Evolutionary conservation across 2,888 invertebrate species (phyloP).

Genomic region (Orchesellides sinensis): DNA sequence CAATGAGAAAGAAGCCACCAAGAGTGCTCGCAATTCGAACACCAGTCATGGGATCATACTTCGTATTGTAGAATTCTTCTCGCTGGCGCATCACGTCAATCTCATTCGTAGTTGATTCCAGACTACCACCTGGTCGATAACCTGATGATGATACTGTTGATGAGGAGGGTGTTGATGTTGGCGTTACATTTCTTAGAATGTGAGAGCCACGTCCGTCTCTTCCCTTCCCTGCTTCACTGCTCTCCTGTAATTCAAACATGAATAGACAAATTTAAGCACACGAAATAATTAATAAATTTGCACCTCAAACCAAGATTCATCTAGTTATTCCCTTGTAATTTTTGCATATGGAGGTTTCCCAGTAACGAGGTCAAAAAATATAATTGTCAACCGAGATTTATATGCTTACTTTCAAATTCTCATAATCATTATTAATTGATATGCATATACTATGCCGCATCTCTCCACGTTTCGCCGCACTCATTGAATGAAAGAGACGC

Average conservation of each 20-base stretch:
- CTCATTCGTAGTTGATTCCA: background rate
- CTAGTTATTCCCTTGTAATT: too few species aligned
- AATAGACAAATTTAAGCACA: too few species aligned
- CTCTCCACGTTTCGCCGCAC: too few species aligned
- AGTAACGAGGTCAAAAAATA: too few species aligned
- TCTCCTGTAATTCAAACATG: slow-evolving; percentile 13
- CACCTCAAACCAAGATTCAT: too few species aligned
- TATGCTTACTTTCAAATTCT: too few species aligned
- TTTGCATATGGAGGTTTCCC: too few species aligned
- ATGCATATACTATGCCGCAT: too few species aligned
- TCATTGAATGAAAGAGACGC: too few species aligned
- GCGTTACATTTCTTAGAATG: background rate
- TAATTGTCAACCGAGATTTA: too few species aligned
- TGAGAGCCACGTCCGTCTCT: slow-evolving; percentile 5
- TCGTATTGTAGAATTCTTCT: slow-evolving; percentile 90
- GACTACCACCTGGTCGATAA: background rate
- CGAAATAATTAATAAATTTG: too few species aligned
- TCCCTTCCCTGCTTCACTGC: slow-evolving; percentile 19
- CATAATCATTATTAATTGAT: too few species aligned
- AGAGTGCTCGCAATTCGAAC: slow-evolving; percentile 93
- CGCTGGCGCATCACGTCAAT: slow-evolving; percentile 78
- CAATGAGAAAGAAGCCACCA: slow-evolving; percentile 93
- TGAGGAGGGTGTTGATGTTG: background rate
- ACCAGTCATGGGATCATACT: slow-evolving; percentile 96
- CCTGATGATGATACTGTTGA: background rate